These are phyloP conservation scores for Lepidothrix coronata DNA, from an alignment of 2,113 vertebrate species.

Conservation along the genomic window DNA sequence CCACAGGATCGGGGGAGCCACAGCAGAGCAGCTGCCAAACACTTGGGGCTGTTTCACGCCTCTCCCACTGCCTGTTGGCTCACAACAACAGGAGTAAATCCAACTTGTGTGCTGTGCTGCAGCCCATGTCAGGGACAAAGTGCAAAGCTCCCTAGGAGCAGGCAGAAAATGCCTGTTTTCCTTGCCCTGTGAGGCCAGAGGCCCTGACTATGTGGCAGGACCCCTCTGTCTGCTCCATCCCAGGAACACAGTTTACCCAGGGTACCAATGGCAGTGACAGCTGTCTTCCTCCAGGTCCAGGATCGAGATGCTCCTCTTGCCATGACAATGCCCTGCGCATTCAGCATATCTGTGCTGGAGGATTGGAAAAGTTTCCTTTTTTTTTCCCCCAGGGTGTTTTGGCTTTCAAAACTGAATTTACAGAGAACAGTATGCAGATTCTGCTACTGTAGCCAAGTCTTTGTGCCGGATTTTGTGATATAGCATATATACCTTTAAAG, in stretches of 20 bases:
- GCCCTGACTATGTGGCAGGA: accelerated
- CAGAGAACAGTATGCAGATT: not conserved
- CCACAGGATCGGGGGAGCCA: not conserved
- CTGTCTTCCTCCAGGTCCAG: not conserved
- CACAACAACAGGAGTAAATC: not conserved
- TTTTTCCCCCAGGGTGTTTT: not conserved
- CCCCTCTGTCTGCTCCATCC: accelerated
- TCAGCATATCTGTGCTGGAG: accelerated
- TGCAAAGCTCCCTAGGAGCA: not conserved
- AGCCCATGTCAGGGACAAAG: not conserved
- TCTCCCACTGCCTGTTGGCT: not conserved
- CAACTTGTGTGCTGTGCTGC: not conserved
- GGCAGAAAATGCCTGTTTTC: not conserved
- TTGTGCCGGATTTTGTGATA: not conserved
- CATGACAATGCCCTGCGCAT: accelerated
- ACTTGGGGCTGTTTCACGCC: not conserved
- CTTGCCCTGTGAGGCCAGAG: accelerated
- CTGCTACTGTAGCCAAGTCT: not conserved
- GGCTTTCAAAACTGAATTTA: not conserved
- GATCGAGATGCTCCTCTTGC: not conserved
- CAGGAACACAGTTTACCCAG: accelerated
- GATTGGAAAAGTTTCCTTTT: not conserved
- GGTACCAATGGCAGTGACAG: accelerated
- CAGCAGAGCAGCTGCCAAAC: not conserved
- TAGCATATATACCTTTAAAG: not conserved